These are phyloP conservation scores for Pelobates cultripes DNA, from an alignment of 2,797 vertebrate species.

Conservation along the genomic window DNA sequence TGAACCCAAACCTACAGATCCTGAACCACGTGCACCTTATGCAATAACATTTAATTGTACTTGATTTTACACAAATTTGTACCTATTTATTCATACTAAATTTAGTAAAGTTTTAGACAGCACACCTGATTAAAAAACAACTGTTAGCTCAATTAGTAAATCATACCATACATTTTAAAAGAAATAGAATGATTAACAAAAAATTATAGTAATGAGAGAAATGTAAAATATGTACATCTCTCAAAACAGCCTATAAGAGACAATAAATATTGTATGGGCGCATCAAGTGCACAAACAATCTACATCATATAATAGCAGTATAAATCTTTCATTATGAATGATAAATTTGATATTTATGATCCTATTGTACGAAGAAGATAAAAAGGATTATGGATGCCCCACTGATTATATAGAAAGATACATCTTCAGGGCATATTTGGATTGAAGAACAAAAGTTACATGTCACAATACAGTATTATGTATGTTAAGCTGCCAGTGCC, in stretches of 20 bases:
- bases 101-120: no score
- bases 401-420: constrained; percentile 37
- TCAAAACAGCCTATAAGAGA: neutral
- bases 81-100: no score
- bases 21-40: no score
- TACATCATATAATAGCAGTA: neutral
- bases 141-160: no score
- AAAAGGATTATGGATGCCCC: constrained; percentile 24
- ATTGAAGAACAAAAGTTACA: constrained; percentile 30
- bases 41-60: no score
- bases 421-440: constrained; percentile 50
- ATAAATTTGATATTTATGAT: constrained; percentile 35
- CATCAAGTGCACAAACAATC: constrained; percentile 9
- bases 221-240: neutral
- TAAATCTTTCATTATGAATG: constrained; percentile 26
- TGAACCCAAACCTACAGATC: no score
- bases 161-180: no score
- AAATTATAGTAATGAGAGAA: no score
- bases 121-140: no score
- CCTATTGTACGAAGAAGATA: constrained; percentile 35
- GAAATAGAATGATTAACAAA: no score
- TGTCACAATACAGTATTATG: constrained; percentile 49
- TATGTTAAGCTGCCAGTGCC: constrained; percentile 33
- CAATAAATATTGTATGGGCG: constrained; percentile 12
- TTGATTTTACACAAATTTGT: no score